Base-by-base conservation (phyloP, 2,797 vertebrate species). In the Varecia variegata region DNA sequence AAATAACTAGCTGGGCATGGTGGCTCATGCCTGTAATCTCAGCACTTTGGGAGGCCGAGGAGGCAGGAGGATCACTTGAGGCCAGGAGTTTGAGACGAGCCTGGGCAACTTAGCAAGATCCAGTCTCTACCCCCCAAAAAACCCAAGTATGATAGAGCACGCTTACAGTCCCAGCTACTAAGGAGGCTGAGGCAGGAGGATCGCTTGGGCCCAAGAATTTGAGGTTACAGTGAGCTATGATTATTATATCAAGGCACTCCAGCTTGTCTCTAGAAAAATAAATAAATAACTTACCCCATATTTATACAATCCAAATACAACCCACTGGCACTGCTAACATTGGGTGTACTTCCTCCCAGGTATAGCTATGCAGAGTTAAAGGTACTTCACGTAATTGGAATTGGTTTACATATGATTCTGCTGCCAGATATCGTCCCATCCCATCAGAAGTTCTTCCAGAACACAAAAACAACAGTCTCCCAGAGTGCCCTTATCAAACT, bases 391-490 rank as follows among this genome's bases (percentile, higher is more conserved):
- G 74, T 3, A 50, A 89, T 1, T 80, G n/a, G 47, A 68, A 21
- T 25, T 7, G 9, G 47, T 47, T 52, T 60, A 60, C 10, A 81
- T 45, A 93, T 70, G 50, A 79, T 43, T 79, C 47, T 85, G 54
- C 3, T 68, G 47, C 65, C 56, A 76, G 30, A 21, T 80, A 62
- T 74, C 47, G 65, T n/a, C 21, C 73, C 27, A 43, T 14, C 38
- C 43, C 21, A 76, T 71, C 32, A 45, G 2, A 92, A 88, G 32
- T 93, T 77, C 43, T 87, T 94, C 60, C 50, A 40, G 83, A 96
- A 92, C 58, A 81, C 56, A 93, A 67, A 92, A 93, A 79, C 43
- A 80, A 68, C 7, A 74, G 47, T n/a, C 14, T 95, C 76, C 68
- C 47, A 47, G 11, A 94, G 25, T 21, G 18, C 35, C 68, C 30